phyloP scores from a whole-genome alignment of 2,888 invertebrate genomes.

The Anoplius nigerrimus region DNA sequence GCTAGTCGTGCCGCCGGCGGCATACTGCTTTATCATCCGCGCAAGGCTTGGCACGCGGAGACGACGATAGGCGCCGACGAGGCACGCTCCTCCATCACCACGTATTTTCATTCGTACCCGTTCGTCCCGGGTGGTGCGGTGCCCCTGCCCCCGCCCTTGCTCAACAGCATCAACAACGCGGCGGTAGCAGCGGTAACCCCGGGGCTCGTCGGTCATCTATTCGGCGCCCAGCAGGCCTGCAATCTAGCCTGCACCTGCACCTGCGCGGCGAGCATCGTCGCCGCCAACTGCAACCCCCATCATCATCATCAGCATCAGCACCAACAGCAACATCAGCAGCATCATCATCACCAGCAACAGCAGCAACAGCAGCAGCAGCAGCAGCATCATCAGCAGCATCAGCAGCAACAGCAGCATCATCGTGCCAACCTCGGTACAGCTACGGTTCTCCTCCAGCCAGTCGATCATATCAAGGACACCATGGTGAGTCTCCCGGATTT shows the following conservation, averaged over 20 bases:
- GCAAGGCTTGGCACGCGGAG: slow-evolving; percentile 53
- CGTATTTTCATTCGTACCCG: slow-evolving; percentile 75
- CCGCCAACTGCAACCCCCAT: slow-evolving; percentile 59
- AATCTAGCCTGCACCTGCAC: slow-evolving; percentile 70
- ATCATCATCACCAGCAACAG: slow-evolving; percentile 54
- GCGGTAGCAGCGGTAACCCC: slow-evolving; percentile 61
- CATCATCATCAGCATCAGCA: slow-evolving; percentile 61
- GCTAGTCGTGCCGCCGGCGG: slow-evolving; percentile 31
- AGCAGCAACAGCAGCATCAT: slow-evolving; percentile 61
- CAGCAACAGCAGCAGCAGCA: slow-evolving; percentile 49
- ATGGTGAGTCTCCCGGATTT: slow-evolving; percentile 66
- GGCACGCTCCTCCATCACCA: slow-evolving; percentile 71
- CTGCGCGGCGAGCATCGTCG: slow-evolving; percentile 65
- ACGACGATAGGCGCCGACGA: slow-evolving; percentile 61
- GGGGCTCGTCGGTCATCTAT: slow-evolving; percentile 65
- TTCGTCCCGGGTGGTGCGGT: slow-evolving; percentile 74
- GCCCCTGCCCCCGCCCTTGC: slow-evolving; percentile 71
- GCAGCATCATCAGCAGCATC: slow-evolving; percentile 63
- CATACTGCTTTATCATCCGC: slow-evolving; percentile 51
- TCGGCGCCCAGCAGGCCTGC: slow-evolving; percentile 66
- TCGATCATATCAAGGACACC: slow-evolving; percentile 73
- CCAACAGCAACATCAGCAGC: slow-evolving; percentile 60
- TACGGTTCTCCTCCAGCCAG: slow-evolving; percentile 71
- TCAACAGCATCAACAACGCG: slow-evolving; percentile 57
- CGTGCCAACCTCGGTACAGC: slow-evolving; percentile 63